These are phyloP conservation scores for Pelagia noctiluca DNA, from an alignment of 30 jellyfish, hydroid and myxozoan genomes.

Conservation along the genomic window DNA sequence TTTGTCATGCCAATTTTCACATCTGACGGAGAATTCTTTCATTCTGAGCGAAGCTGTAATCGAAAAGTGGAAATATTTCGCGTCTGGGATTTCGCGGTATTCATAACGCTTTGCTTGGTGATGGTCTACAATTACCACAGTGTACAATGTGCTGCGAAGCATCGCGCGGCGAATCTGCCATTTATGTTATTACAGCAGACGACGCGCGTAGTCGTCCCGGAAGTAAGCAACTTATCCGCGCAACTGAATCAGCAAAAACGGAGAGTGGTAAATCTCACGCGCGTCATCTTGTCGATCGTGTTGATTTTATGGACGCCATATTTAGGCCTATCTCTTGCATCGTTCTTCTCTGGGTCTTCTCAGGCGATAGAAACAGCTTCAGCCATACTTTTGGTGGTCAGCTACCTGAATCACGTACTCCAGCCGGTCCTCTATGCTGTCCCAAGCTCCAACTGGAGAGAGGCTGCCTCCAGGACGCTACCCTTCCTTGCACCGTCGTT, in stretches of 20 bases:
- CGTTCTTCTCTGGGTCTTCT: slow-evolving; percentile 48
- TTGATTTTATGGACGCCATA: slow-evolving; percentile 63
- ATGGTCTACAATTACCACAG: slow-evolving; percentile 55
- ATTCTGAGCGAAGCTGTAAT: slow-evolving; percentile 29
- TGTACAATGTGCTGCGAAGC: slow-evolving; percentile 53
- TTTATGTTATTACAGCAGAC: slow-evolving; percentile 38
- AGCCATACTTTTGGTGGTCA: slow-evolving; percentile 22
- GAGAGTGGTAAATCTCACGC: slow-evolving; percentile 45
- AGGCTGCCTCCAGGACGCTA: slow-evolving; percentile 64
- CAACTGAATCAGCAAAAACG: slow-evolving; percentile 53
- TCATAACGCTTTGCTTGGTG: slow-evolving; percentile 30
- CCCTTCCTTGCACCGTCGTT: slow-evolving; percentile 14
- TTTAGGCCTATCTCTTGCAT: slow-evolving; percentile 46
- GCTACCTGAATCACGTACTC: slow-evolving; percentile 57
- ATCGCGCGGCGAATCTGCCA: slow-evolving; percentile 43
- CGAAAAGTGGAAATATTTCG: slow-evolving; percentile 19
- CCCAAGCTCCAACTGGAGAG: slow-evolving; percentile 74
- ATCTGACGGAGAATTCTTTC: slow-evolving; percentile 13
- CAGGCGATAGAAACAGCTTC: slow-evolving; percentile 54
- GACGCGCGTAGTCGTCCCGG: slow-evolving; percentile 35
- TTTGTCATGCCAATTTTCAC: slow-evolving; percentile 44
- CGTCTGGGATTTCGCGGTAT: slow-evolving; percentile 26
- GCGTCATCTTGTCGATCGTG: slow-evolving; percentile 55
- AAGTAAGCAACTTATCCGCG: slow-evolving; percentile 43
- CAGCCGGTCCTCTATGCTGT: slow-evolving; percentile 63